Conservation (phyloP, 2,888 invertebrate species). For the Acronicta aceris region DNA sequence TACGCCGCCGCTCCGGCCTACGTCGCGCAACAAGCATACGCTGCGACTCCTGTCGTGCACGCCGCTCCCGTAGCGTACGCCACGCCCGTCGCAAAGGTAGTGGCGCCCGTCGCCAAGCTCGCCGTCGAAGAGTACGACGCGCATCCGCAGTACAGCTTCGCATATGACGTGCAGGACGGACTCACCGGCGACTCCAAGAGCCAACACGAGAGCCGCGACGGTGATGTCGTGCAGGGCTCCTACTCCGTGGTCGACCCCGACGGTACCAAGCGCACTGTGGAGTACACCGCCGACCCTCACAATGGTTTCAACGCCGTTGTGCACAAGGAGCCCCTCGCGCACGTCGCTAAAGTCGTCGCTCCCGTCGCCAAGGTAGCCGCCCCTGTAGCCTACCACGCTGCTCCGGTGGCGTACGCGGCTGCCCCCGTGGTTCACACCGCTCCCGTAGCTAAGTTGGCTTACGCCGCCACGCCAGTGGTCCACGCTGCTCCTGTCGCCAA, state of each 20-base stretch:
- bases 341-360: conserved; percentile 70
- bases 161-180: conserved; percentile 89
- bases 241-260: conserved; percentile 89
- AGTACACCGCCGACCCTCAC: conserved; percentile 84
- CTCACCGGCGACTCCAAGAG: conserved; percentile 85
- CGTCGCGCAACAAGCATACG: conserved; percentile 53
- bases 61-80: conserved; percentile 68
- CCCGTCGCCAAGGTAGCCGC: conserved; percentile 57
- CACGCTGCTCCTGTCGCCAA: conserved; percentile 72
- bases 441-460: conserved; percentile 57
- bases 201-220: conserved; percentile 83
- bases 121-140: conserved; percentile 75
- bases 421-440: conserved; percentile 88
- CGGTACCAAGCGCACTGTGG: conserved; percentile 88
- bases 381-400: conserved; percentile 55
- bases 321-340: conserved; percentile 77
- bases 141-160: conserved; percentile 83
- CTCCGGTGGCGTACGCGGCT: conserved; percentile 70
- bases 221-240: conserved; percentile 84
- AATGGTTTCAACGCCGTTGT: conserved; percentile 90
- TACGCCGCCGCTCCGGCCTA: conserved; percentile 65
- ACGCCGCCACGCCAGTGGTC: conserved; percentile 71
- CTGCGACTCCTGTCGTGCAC: conserved; percentile 60
- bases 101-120: conserved; percentile 67
- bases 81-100: conserved; percentile 68